phyloP scores from a whole-genome alignment of 2,113 vertebrate species.

The Apaloderma vittatum region DNA sequence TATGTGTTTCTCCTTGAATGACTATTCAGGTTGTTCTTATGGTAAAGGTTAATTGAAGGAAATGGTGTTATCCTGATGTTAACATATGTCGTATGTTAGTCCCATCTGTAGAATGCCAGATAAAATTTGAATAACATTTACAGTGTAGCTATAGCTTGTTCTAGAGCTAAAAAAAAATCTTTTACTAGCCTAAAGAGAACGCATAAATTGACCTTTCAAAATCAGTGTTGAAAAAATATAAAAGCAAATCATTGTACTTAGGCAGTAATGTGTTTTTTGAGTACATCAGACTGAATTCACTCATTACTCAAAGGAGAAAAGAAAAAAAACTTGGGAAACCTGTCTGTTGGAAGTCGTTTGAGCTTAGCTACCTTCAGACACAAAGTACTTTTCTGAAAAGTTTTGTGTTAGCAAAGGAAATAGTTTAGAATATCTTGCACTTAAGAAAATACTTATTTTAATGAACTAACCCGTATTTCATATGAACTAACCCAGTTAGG shows the following conservation, averaged over 20 bases:
- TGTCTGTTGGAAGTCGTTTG: not conserved
- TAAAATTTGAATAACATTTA: not conserved
- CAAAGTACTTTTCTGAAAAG: not conserved
- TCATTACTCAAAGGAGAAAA: not conserved
- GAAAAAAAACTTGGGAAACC: not conserved
- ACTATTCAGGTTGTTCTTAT: not conserved
- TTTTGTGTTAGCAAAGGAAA: not conserved
- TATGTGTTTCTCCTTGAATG: not conserved
- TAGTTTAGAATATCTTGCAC: not conserved
- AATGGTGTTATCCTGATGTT: not conserved
- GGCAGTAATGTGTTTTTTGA: not conserved
- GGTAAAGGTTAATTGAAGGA: conserved; percentile 30
- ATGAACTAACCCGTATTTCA: not conserved
- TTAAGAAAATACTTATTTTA: not conserved
- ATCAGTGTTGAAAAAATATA: not conserved
- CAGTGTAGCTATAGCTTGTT: not conserved
- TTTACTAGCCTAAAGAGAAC: not conserved
- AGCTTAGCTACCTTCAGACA: not conserved
- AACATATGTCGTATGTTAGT: not conserved
- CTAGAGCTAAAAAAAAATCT: not conserved
- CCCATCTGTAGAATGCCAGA: not conserved
- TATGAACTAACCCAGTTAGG: not conserved
- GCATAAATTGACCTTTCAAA: not conserved
- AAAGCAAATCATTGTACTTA: not conserved
- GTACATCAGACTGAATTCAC: not conserved